Evolutionary conservation across 2,113 vertebrate genomes (phyloP).

Genomic region (Hystrix brachyura): DNA sequence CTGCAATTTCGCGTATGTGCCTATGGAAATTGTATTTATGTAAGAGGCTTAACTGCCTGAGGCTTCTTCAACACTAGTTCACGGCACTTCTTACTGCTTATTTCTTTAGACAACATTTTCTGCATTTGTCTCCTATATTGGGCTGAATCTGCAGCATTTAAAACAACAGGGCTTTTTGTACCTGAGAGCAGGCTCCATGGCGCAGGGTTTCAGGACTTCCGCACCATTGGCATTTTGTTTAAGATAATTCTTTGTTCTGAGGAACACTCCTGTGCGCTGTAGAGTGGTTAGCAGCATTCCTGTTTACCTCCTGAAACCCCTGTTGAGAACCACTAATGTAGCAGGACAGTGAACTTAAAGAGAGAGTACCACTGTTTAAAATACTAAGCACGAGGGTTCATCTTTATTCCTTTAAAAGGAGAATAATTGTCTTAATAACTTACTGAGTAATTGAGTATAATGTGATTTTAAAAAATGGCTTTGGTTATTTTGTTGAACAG

Average conservation of each 20-base stretch:
- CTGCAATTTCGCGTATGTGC: neutral
- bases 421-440: neutral
- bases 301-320: neutral
- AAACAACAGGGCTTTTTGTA: neutral
- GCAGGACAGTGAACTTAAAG: neutral
- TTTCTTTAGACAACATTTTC: neutral
- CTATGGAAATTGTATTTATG: neutral
- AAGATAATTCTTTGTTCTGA: neutral
- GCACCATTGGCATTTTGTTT: neutral
- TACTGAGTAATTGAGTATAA: neutral
- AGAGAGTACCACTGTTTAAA: neutral
- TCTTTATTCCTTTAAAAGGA: neutral
- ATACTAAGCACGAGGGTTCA: neutral
- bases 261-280: accelerated
- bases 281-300: neutral
- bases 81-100: neutral
- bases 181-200: neutral
- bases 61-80: neutral
- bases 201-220: neutral
- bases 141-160: neutral
- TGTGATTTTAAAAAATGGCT: neutral
- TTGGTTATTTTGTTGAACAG: constrained; percentile 34
- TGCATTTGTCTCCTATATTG: neutral
- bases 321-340: neutral
- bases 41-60: neutral